phyloP scores from a whole-genome alignment of 1,140 invertebrate species.

The Drosophila prosaltans region DNA sequence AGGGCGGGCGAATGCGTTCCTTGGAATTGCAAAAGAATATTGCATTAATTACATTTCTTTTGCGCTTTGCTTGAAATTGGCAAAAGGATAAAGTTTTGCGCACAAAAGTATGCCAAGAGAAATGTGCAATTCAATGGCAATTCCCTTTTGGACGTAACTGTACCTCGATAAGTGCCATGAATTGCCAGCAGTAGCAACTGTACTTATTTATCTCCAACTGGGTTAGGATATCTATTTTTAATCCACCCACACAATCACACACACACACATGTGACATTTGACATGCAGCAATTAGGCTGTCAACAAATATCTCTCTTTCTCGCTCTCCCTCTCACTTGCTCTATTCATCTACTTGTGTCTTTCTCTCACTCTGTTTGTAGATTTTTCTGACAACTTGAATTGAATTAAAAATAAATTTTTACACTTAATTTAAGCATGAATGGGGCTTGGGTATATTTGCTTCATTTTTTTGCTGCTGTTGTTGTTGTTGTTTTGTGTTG shows the following conservation, averaged over 20 bases:
- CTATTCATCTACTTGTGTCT: not conserved
- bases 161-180: not conserved
- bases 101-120: not conserved
- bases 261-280: conserved; percentile 26
- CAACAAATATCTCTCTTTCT: conserved; percentile 33
- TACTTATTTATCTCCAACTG: not conserved
- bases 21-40: conserved; percentile 50
- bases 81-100: conserved; percentile 21
- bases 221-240: conserved; percentile 33
- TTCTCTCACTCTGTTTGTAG: conserved; percentile 23
- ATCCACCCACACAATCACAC: conserved; percentile 34
- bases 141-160: not conserved
- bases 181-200: not conserved
- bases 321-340: not conserved
- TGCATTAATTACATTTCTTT: conserved; percentile 61
- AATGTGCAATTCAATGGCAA: not conserved
- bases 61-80: conserved; percentile 35
- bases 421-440: conserved; percentile 46
- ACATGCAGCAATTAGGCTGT: conserved; percentile 51
- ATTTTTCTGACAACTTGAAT: conserved; percentile 33
- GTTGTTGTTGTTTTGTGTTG: not conserved
- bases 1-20: conserved; percentile 18
- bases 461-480: too few relatives aligned
- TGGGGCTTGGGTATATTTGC: conserved; percentile 1
- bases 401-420: conserved; percentile 68